Base-by-base conservation (phyloP, 2,888 invertebrate species). In the Lumbricus terrestris region DNA sequence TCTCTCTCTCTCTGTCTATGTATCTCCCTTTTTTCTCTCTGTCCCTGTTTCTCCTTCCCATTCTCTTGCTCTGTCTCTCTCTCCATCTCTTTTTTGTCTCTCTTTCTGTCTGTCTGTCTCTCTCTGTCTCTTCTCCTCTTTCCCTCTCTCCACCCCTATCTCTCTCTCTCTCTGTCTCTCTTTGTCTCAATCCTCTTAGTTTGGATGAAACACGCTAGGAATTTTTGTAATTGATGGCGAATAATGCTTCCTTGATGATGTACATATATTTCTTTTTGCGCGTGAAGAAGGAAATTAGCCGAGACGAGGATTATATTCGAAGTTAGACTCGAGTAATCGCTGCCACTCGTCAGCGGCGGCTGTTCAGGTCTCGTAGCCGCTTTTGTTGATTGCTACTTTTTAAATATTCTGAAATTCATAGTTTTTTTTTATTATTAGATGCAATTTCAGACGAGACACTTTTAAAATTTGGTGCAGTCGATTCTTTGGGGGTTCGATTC, bases 161-260 rank as follows among this genome's bases (percentile, higher is more conserved):
- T 47, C 47, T 47, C 23, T 69, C 69, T 47, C 13, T 13, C 8
- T 40, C 47, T 40, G 40, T 40, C 40, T 40, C 47, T 47, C 47
- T 47, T 18, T 47, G 15, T 69, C n/a, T 47, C 47, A 5, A 23
- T 16, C 69, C 69, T 69, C 69, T 69, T 69, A 69, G 69, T 69
- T 69, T n/a, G n/a, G 69, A 69, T 69, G 69, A 69, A 69, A 69
- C n/a, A 69, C n/a, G 69, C 69, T 69, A 69, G 69, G 69, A 69
- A n/a, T 69, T 69, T 54, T 69, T 69, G 29, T 69, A n/a, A 69
- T n/a, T 69, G 69, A 69, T 69, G 69, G 69, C n/a, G 69, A 69
- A 69, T n/a, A n/a, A 69, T 69, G 69, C 69, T 69, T 69, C 69
- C 69, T 69, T 69, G 69, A n/a, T 69, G 69, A n/a, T 69, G 69